Evolutionary conservation across 2,797 vertebrate species (phyloP).

Genomic region (Falco rusticolus): DNA sequence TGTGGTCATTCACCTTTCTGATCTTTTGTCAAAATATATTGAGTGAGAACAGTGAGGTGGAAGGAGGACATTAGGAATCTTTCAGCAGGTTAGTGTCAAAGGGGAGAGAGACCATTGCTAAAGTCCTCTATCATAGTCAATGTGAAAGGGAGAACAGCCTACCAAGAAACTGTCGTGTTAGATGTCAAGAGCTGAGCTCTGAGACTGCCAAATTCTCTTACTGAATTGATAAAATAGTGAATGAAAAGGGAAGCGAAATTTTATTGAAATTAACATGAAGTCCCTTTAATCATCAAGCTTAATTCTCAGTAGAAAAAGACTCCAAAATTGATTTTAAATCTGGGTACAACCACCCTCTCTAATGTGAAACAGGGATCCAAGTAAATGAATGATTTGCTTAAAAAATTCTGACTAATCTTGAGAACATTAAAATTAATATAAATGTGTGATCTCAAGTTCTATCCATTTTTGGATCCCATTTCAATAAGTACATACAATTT

Average conservation of each 20-base stretch:
- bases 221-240: constrained; percentile 51
- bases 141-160: background rate
- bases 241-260: constrained; percentile 60
- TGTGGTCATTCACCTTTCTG: constrained; percentile 8
- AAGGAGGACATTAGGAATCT: background rate
- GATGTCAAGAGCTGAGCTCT: background rate
- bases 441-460: constrained; percentile 73
- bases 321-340: constrained; percentile 70
- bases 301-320: constrained; percentile 67
- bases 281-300: constrained; percentile 61
- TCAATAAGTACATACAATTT: constrained; percentile 72
- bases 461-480: constrained; percentile 69
- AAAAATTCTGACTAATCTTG: constrained; percentile 75
- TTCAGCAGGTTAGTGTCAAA: constrained; percentile 17
- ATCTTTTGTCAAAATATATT: constrained; percentile 15
- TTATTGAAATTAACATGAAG: constrained; percentile 71
- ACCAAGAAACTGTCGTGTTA: background rate
- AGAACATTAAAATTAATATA: constrained; percentile 75
- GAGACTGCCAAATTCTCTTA: constrained; percentile 6
- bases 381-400: constrained; percentile 74
- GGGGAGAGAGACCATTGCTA: background rate
- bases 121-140: background rate
- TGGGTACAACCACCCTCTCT: constrained; percentile 57
- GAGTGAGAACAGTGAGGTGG: background rate
- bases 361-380: constrained; percentile 71